Evolutionary conservation across 2,888 invertebrate species (phyloP), one percentile per base, ranked within the genome.

Genomic region (Dicroscelio sp.): DNA sequence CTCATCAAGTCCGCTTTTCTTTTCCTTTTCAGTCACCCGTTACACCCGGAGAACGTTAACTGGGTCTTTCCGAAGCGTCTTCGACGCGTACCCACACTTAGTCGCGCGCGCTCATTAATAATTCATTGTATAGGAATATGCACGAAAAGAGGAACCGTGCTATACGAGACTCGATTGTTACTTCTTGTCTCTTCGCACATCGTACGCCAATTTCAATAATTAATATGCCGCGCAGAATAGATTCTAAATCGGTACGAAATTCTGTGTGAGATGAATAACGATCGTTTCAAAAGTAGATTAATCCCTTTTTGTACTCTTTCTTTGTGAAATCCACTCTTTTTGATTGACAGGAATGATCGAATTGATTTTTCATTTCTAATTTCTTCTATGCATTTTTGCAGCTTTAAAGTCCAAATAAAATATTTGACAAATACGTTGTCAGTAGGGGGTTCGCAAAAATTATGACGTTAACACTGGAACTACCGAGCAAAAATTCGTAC

Each of bases 1-100:
- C 80, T 85, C 79, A 85, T 85, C 86, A 48, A 86, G 76, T 80
- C 38, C 78, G 84, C 93, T 93, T 92, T 94, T 92, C 94, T 93
- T 92, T 93, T 94, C n/a, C n/a, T 92, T 94, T 93, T 92, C 88
- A 88, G 92, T 93, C 93, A 83, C 92, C 92, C 92, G 94, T 94
- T 94, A 94, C 92, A 93, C 92, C 91, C 90, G 31, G 85, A 80
- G 88, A 87, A 88, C 93, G 90, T 92, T 93, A 94, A 94, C 93
- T 93, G 92, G 93, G 94, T 92, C 85, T 80, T 38, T 33, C 48
- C 48, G 58, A 65, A 89, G 69, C 69, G 35, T 89, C 89, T 80
- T 89, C 80, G 33, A 43, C 43, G 43, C 43, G 65, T 38, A 80
- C 55, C 52, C 82, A 63, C 67, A 75, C 85, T 86, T 58, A 60